A percentile compares a stretch with the other conserved stretches of the same genome.
phyloP scores from a whole-genome alignment of 2,113 vertebrate species.

The Pavo muticus region DNA sequence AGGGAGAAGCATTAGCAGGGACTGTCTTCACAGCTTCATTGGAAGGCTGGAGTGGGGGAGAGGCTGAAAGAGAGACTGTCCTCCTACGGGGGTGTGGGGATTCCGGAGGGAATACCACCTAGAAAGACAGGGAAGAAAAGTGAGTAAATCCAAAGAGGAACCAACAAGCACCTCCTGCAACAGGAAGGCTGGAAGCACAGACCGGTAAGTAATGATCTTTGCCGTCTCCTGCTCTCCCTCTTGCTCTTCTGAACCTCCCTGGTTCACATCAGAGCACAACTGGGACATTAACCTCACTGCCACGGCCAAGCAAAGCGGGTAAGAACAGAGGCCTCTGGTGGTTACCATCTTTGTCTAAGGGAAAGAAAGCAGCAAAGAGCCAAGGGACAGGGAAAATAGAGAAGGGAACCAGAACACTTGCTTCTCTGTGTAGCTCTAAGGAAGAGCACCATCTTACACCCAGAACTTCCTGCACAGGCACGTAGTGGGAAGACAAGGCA shows the following conservation, averaged over 20 bases:
- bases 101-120: conserved; percentile 91
- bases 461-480: neutral
- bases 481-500: neutral
- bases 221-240: neutral
- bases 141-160: conserved; percentile 32
- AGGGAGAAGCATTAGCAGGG: conserved; percentile 23
- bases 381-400: neutral
- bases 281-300: no score
- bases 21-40: conserved; percentile 58
- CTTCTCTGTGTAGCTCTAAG: neutral
- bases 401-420: neutral
- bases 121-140: conserved; percentile 66
- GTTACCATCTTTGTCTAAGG: neutral
- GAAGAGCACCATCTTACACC: neutral
- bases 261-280: neutral
- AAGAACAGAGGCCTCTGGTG: neutral
- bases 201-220: neutral
- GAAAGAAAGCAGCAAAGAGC: neutral
- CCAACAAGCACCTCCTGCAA: neutral
- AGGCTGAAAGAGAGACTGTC: conserved; percentile 80
- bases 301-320: neutral
- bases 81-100: conserved; percentile 88
- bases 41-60: conserved; percentile 68
- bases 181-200: neutral
- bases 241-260: neutral